Evolutionary conservation across 2,888 invertebrate species (phyloP).

Genomic region (Nowickia ferox): DNA sequence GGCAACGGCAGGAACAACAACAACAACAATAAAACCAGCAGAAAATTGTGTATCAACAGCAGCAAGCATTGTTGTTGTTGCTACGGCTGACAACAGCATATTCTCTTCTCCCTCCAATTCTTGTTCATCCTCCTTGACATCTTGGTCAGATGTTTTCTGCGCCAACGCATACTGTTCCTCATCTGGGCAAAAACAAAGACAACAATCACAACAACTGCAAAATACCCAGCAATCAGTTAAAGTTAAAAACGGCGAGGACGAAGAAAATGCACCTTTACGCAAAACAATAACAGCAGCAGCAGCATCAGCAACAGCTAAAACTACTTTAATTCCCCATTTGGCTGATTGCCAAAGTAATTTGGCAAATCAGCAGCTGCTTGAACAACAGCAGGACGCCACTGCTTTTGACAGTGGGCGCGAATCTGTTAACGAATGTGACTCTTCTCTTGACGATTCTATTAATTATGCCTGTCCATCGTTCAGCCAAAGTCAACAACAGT

Average conservation of each 20-base stretch:
- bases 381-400: constrained; percentile 70
- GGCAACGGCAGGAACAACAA: constrained; percentile 25
- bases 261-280: constrained; percentile 39
- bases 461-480: constrained; percentile 15
- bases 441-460: constrained; percentile 70
- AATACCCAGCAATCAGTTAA: constrained; percentile 16
- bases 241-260: constrained; percentile 11
- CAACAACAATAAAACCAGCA: constrained; percentile 36
- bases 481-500: constrained; percentile 37
- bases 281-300: constrained; percentile 17
- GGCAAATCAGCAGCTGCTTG: constrained; percentile 60
- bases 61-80: constrained; percentile 47
- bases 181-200: constrained; percentile 40
- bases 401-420: constrained; percentile 79
- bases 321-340: constrained; percentile 43
- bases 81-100: constrained; percentile 36
- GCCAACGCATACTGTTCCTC: constrained; percentile 67
- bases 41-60: constrained; percentile 61
- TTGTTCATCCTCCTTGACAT: constrained; percentile 42
- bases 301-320: constrained; percentile 3
- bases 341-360: constrained; percentile 61
- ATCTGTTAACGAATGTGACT: constrained; percentile 79
- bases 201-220: constrained; percentile 35
- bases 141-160: constrained; percentile 70
- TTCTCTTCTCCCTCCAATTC: constrained; percentile 39